These are phyloP conservation scores for Cheilosia vulpina DNA, from an alignment of 2,888 invertebrate species.

Conservation along the genomic window DNA sequence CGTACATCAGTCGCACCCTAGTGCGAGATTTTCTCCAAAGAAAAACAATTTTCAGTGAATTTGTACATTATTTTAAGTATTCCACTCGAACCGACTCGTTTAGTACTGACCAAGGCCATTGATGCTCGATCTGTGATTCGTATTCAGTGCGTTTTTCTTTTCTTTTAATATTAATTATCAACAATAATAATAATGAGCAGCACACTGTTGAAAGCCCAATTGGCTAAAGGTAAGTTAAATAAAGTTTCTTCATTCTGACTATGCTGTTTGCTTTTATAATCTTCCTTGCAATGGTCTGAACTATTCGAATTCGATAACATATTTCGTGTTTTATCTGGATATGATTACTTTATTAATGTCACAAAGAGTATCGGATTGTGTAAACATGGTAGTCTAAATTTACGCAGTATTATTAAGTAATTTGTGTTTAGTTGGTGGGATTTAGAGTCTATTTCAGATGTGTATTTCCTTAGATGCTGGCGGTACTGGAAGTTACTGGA, in stretches of 20 bases:
- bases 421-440: neutral
- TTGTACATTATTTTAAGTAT: slow-evolving; percentile 4
- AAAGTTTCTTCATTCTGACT: neutral
- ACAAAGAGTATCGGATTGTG: neutral
- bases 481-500: too few species aligned
- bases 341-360: neutral
- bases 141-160: slow-evolving; percentile 6
- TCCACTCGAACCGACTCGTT: slow-evolving; percentile 8
- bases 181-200: slow-evolving; percentile 18
- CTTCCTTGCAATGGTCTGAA: neutral
- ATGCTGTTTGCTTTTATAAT: neutral
- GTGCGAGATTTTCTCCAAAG: slow-evolving; percentile 30
- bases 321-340: neutral
- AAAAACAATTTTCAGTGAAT: slow-evolving; percentile 13
- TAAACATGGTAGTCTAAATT: neutral
- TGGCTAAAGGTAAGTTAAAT: slow-evolving; percentile 80
- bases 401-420: neutral
- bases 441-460: neutral
- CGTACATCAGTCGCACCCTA: slow-evolving; percentile 14
- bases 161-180: slow-evolving; percentile 9
- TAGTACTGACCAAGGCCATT: slow-evolving; percentile 1
- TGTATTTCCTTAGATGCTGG: too few species aligned
- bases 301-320: slow-evolving; percentile 11
- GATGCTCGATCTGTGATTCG: slow-evolving; percentile 42
- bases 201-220: slow-evolving; percentile 78